Evolutionary conservation across 1,140 invertebrate species (phyloP).

Genomic region (Hyphantria cunea): DNA sequence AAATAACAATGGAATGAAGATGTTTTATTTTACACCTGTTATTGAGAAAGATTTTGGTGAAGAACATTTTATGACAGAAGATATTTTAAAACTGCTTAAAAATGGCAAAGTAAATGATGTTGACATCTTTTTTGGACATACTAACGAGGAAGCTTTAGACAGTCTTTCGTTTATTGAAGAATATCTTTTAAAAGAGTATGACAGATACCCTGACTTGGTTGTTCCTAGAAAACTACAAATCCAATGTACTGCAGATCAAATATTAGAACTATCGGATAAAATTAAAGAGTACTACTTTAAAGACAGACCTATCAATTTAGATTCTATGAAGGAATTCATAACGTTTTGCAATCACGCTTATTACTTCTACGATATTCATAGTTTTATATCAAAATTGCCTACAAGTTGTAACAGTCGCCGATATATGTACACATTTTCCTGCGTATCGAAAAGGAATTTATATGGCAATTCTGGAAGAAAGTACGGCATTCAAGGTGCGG

Average conservation of each 20-base stretch:
- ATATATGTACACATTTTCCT: slow-evolving; percentile 52
- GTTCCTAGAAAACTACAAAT: slow-evolving; percentile 25
- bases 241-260: slow-evolving; percentile 23
- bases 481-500: slow-evolving; percentile 43
- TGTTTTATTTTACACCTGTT: slow-evolving; percentile 54
- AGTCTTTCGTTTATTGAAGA: slow-evolving; percentile 29
- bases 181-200: slow-evolving; percentile 6
- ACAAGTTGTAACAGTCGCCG: slow-evolving; percentile 35
- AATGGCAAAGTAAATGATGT: slow-evolving; percentile 76
- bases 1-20: slow-evolving; percentile 43
- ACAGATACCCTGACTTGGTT: slow-evolving; percentile 25
- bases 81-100: slow-evolving; percentile 49
- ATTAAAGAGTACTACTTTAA: slow-evolving; percentile 73
- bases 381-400: slow-evolving; percentile 53
- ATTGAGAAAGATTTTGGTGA: slow-evolving; percentile 62
- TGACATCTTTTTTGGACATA: slow-evolving; percentile 83
- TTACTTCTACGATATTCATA: slow-evolving; percentile 68
- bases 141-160: slow-evolving; percentile 75
- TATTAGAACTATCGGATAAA: slow-evolving; percentile 45
- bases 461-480: slow-evolving; percentile 35
- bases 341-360: slow-evolving; percentile 56
- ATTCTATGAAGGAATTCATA: slow-evolving; percentile 54
- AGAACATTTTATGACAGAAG: slow-evolving; percentile 56
- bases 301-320: slow-evolving; percentile 44
- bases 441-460: slow-evolving; percentile 46